Conservation (phyloP, 1,140 invertebrate species). For the Euura lappo region DNA sequence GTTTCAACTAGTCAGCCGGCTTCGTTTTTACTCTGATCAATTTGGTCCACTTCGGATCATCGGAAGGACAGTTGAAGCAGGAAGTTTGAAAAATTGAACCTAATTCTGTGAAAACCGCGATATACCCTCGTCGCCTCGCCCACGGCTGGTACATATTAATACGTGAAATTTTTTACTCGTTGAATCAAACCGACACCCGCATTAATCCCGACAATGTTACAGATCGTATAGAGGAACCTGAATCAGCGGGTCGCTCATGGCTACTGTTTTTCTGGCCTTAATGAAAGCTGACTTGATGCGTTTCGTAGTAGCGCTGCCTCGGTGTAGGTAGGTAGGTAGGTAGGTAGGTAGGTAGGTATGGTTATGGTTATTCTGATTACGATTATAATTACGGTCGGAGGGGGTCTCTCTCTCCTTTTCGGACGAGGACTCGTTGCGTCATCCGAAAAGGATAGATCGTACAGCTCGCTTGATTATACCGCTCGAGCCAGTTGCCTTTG, state of each 20-base stretch:
- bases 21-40: too few species aligned
- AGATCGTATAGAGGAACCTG: background rate
- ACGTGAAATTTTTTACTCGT: too few species aligned
- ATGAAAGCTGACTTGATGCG: constrained; percentile 4
- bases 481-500: too few species aligned
- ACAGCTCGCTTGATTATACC: too few species aligned
- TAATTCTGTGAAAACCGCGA: too few species aligned
- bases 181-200: too few species aligned
- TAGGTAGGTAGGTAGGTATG: background rate
- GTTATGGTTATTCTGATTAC: constrained; percentile 7
- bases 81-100: too few species aligned
- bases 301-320: background rate
- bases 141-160: too few species aligned
- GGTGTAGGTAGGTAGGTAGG: background rate
- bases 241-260: background rate
- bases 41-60: too few species aligned
- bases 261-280: background rate
- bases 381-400: constrained; percentile 3
- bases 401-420: constrained; percentile 8
- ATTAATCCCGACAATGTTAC: background rate
- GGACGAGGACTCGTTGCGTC: constrained; percentile 32
- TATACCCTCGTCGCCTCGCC: too few species aligned
- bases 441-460: constrained; percentile 39
- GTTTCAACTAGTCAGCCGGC: too few species aligned
- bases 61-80: too few species aligned